These are phyloP conservation scores for Cariama cristata DNA, from an alignment of 2,113 vertebrate genomes.

Conservation along the genomic window DNA sequence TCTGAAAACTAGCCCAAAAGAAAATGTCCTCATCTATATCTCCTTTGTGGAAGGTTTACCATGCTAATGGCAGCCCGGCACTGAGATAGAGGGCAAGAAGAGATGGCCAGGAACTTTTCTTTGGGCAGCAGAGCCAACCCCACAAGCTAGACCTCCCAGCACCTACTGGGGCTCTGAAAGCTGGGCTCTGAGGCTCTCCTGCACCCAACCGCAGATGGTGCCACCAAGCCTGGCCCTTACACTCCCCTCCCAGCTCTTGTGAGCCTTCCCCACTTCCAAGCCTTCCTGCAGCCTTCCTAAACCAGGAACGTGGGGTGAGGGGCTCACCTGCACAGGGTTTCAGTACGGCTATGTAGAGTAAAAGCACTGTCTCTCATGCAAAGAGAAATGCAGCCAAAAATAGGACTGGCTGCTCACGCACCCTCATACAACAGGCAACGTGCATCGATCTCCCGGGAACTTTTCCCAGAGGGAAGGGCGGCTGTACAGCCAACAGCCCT, in stretches of 20 bases:
- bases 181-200: background rate
- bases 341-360: background rate
- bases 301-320: accelerated
- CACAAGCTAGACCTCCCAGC: background rate
- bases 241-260: accelerated
- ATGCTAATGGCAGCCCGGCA: background rate
- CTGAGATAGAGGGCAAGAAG: background rate
- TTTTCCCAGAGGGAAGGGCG: background rate
- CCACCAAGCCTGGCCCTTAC: background rate
- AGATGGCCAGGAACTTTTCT: background rate
- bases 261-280: background rate
- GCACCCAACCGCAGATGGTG: background rate
- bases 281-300: background rate
- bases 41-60: background rate
- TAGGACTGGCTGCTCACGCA: accelerated
- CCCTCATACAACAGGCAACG: accelerated
- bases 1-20: background rate
- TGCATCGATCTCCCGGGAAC: accelerated
- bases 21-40: background rate
- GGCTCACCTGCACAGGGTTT: background rate
- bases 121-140: background rate
- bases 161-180: background rate
- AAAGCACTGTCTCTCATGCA: accelerated
- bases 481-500: background rate
- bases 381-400: background rate